A percentile compares a stretch with the other conserved stretches of the same genome.
phyloP scores from a whole-genome alignment of 1,140 invertebrate genomes.

The Hycleus phaleratus region DNA sequence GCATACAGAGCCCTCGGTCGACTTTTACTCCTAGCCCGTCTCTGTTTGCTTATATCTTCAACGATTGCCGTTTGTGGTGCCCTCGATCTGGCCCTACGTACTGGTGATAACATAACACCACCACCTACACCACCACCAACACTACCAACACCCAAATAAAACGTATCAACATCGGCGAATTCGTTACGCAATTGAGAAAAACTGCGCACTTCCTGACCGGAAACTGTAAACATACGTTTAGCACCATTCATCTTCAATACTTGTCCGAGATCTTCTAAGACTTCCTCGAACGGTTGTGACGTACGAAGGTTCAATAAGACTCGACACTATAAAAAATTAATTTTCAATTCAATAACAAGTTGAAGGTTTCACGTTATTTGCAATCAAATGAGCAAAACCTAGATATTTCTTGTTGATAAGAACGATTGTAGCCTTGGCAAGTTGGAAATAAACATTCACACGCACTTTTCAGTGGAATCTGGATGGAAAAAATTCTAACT shows the following conservation, averaged over 20 bases:
- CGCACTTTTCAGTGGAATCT: no score
- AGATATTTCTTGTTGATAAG: no score
- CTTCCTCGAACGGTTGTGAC: conserved; percentile 88
- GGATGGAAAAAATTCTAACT: conserved; percentile 1
- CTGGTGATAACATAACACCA: conserved; percentile 50
- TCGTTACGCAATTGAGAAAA: conserved; percentile 88
- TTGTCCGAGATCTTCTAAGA: conserved; percentile 87
- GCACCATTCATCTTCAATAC: conserved; percentile 85
- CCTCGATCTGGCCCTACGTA: conserved; percentile 62
- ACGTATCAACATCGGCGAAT: conserved; percentile 83
- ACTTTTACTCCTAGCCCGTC: conserved; percentile 69
- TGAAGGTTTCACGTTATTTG: background rate
- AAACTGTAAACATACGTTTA: conserved; percentile 82
- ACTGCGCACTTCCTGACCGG: conserved; percentile 85
- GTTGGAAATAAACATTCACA: no score
- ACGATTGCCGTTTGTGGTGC: conserved; percentile 45
- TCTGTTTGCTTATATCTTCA: conserved; percentile 49
- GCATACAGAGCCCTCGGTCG: conserved; percentile 69
- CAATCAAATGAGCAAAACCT: background rate
- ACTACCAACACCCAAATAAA: conserved; percentile 65
- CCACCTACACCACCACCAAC: conserved; percentile 41
- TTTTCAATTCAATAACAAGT: background rate
- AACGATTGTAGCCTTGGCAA: no score
- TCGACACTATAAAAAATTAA: conserved; percentile 55
- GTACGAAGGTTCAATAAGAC: conserved; percentile 86